A percentile compares a stretch with the other conserved stretches of the same genome.
Conservation (phyloP, 2,113 vertebrate genomes). For the Holacanthus passer region DNA sequence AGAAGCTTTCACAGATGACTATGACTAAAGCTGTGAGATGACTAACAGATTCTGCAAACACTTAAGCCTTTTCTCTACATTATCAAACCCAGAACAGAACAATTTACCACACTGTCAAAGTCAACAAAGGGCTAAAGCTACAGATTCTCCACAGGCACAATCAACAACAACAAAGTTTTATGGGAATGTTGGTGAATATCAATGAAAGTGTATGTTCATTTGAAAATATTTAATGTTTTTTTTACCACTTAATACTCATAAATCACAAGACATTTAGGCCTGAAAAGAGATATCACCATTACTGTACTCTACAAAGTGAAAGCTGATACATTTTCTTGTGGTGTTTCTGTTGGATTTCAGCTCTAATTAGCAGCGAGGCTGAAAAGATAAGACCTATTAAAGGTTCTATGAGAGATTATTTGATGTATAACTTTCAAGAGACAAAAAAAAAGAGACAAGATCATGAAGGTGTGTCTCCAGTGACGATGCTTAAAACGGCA, state of each 20-base stretch:
- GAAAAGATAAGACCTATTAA: not conserved
- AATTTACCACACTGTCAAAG: conserved; percentile 18
- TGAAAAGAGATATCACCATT: conserved; percentile 3
- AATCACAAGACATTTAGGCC: not conserved
- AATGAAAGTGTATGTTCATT: not conserved
- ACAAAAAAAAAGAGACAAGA: not conserved
- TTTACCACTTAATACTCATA: not conserved
- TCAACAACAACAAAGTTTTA: not conserved
- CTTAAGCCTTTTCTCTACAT: conserved; percentile 45
- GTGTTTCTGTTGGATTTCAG: conserved; percentile 8
- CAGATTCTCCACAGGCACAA: not conserved
- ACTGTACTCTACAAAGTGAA: not conserved
- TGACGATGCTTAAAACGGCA: conserved; percentile 44
- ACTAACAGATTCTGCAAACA: conserved; percentile 65
- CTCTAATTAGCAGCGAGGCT: not conserved
- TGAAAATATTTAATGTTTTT: no score
- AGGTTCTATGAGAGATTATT: not conserved
- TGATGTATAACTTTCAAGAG: conserved; percentile 5
- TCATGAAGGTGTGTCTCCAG: conserved; percentile 40
- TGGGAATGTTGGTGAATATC: not conserved
- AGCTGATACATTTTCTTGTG: not conserved
- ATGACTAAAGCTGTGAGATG: conserved; percentile 47
- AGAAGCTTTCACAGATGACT: conserved; percentile 47
- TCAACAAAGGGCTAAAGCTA: not conserved
- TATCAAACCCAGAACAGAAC: conserved; percentile 13